Percentiles rank a stretch among this genome's conserved stretches.
Evolutionary conservation across 2,113 vertebrate species (phyloP).

Genomic region (Dipodomys stephensi): DNA sequence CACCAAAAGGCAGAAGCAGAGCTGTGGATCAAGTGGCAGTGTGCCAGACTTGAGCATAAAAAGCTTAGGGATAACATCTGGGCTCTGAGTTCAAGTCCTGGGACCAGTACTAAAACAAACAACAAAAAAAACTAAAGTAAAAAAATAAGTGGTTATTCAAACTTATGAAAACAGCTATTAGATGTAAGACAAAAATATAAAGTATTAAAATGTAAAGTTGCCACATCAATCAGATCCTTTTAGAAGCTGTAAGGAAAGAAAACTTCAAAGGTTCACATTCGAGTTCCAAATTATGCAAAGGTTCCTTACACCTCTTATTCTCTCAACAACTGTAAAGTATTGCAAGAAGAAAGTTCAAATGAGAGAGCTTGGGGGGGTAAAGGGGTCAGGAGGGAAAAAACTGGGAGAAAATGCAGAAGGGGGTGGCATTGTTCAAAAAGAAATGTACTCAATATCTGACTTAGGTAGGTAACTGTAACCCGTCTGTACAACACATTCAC

Average conservation of each 20-base stretch:
- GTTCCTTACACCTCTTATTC: not conserved
- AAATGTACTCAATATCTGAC: too few relatives aligned
- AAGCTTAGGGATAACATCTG: not conserved
- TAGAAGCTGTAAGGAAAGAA: constrained; percentile 32
- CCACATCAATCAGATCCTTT: constrained; percentile 49
- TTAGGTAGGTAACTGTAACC: too few relatives aligned
- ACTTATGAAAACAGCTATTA: constrained; percentile 45
- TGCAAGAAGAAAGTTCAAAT: constrained; percentile 37
- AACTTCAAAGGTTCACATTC: not conserved
- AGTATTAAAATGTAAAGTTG: constrained; percentile 57
- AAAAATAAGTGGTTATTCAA: constrained; percentile 10
- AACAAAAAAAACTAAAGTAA: not conserved
- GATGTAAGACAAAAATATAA: constrained; percentile 43
- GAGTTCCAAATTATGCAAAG: constrained; percentile 7
- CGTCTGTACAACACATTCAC: too few relatives aligned
- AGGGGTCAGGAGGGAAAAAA: not conserved
- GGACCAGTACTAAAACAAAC: not conserved
- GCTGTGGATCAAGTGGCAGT: too few relatives aligned
- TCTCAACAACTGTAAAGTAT: not conserved
- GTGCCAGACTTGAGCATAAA: too few relatives aligned
- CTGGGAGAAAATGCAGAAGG: not conserved
- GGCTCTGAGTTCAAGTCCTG: not conserved
- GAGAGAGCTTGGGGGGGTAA: not conserved
- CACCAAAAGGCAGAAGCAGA: too few relatives aligned
- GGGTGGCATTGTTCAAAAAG: too few relatives aligned